These are phyloP conservation scores for Lamellibrachia luymesi DNA, from an alignment of 1,140 invertebrate genomes.

Conservation along the genomic window DNA sequence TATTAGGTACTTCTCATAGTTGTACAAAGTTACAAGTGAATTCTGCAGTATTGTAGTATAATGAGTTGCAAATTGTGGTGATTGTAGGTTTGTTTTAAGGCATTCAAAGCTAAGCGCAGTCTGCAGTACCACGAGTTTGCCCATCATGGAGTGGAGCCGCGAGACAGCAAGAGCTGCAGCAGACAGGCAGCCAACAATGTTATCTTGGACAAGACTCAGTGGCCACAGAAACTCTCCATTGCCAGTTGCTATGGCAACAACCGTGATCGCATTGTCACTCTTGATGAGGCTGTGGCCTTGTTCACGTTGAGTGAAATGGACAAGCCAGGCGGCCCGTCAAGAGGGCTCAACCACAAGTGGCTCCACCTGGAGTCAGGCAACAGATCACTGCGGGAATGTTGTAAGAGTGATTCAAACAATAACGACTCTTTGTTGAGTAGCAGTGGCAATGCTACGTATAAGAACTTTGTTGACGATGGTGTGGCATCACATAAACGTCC, in stretches of 20 bases:
- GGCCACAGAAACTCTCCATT: not conserved
- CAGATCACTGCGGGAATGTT: not conserved
- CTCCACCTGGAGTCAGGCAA: not conserved
- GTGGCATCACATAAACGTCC: not conserved
- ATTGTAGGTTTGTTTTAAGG: slow-evolving; percentile 43
- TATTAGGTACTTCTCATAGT: not conserved
- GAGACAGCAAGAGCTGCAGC: slow-evolving; percentile 24
- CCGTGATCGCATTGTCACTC: not conserved
- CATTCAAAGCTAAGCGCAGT: slow-evolving; percentile 49
- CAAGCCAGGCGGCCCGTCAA: not conserved
- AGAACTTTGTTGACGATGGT: not conserved
- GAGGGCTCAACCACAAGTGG: not conserved
- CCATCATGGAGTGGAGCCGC: slow-evolving; percentile 36
- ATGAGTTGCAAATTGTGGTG: not conserved
- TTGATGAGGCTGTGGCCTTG: not conserved
- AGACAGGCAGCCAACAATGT: not conserved
- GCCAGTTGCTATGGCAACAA: not conserved
- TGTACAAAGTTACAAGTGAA: not conserved
- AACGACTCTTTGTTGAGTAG: not conserved
- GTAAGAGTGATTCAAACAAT: not conserved
- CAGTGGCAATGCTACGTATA: not conserved
- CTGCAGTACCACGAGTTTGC: slow-evolving; percentile 44
- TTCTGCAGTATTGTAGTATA: not conserved
- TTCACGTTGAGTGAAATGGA: not conserved
- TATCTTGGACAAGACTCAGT: not conserved